Evolutionary conservation across 2,888 invertebrate genomes (phyloP), one percentile per base, ranked within the genome.

Genomic region (Agrochola lychnidis): DNA sequence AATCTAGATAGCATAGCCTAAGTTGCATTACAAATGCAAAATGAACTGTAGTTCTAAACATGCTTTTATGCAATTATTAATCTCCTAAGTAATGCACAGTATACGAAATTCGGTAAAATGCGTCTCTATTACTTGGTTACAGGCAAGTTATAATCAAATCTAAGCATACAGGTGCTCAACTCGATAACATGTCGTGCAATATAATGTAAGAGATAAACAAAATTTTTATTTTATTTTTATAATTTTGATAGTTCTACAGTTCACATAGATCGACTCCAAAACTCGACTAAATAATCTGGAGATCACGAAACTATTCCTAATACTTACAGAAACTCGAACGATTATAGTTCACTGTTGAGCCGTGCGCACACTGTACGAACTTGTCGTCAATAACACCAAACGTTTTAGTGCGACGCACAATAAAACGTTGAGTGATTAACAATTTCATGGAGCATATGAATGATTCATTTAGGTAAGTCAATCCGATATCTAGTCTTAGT

Each of bases 241-340:
- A 80, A 73, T 83, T 88, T 86, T 87, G 82, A 87, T 73, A 84
- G 82, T 88, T 84, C 88, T 90, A 90, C 85, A 89, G 89, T 92
- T 89, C 90, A 91, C 92, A 45, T 45, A 93, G 93, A 93, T 93
- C 93, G 90, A 92, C 91, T 93, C 92, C 91, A 92, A 89, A 89
- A 89, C 90, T 91, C 93, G 91, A 93, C 93, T 93, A 93, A 91
- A 92, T 90, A 88, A 92, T 91, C 90, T 92, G 95, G 96, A 96
- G 96, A 96, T 96, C 96, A 96, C 94, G 87, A 93, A 91, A 92
- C 94, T 96, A 96, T 92, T 91, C 85, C 94, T 96, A 96, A 93
- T 92, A 93, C 93, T 94, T 94, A 94, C 90, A 91, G 78, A 81
- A 82, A 89, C 83, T 87, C 68, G 79, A 83, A 85, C 77, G 72